Percentiles rank a stretch among this genome's conserved stretches.
These are phyloP conservation scores for Dascillus cervinus DNA, from an alignment of 2,888 invertebrate genomes.

Conservation along the genomic window DNA sequence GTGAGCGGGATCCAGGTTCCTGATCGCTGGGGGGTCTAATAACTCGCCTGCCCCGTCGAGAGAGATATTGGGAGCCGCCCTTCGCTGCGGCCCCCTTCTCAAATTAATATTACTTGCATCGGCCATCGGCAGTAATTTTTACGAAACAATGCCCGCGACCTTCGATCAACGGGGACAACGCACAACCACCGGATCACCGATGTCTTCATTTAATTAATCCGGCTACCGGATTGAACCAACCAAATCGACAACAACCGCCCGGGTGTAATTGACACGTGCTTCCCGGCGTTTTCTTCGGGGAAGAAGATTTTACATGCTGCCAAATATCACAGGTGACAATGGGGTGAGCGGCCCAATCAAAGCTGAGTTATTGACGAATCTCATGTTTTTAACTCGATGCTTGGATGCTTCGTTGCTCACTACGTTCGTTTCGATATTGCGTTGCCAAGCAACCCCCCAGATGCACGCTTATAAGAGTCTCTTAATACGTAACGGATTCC, in stretches of 20 bases:
- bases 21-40: conserved; percentile 25
- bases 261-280: no score
- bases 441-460: conserved; percentile 32
- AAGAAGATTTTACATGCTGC: no score
- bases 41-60: conserved; percentile 26
- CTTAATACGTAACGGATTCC: conserved; percentile 30
- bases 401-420: conserved; percentile 22
- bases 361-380: conserved; percentile 23
- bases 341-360: conserved; percentile 17
- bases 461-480: conserved; percentile 25
- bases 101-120: conserved; percentile 22
- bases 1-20: conserved; percentile 16
- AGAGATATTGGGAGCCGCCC: conserved; percentile 26
- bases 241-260: no score
- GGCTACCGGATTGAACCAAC: no score
- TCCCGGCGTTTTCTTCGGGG: no score
- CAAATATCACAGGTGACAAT: no score
- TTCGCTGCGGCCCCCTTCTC: conserved; percentile 17
- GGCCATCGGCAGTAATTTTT: conserved; percentile 8
- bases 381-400: conserved; percentile 23
- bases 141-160: conserved; percentile 9
- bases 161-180: no score
- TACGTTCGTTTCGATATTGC: conserved; percentile 22
- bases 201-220: no score
- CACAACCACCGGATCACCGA: no score